These are phyloP conservation scores for Caradrina kadenii DNA, from an alignment of 2,888 invertebrate species.

Conservation along the genomic window DNA sequence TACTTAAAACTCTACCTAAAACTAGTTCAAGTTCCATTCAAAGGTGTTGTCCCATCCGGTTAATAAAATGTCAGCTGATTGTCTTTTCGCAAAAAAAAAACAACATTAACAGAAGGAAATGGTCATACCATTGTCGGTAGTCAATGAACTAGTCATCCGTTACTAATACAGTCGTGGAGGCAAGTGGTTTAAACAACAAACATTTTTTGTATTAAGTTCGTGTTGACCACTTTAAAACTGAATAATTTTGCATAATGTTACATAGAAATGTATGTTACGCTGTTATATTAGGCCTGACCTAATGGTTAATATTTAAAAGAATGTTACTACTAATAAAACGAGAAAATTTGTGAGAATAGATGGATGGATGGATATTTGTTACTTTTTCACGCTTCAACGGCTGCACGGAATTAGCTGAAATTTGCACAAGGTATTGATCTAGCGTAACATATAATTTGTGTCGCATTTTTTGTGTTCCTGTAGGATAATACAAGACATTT, in stretches of 20 bases:
- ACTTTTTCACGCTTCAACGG: no score
- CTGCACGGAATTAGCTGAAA: no score
- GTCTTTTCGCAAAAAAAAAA: constrained; percentile 21
- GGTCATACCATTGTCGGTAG: constrained; percentile 23
- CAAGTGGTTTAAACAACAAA: not conserved
- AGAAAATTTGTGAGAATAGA: no score
- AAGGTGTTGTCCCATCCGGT: not conserved
- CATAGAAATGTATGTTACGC: not conserved
- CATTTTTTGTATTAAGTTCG: not conserved
- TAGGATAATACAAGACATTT: no score
- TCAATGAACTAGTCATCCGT: constrained; percentile 30
- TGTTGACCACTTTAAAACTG: constrained; percentile 17
- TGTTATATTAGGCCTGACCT: not conserved
- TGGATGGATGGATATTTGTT: no score
- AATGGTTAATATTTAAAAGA: not conserved
- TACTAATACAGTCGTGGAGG: constrained; percentile 17
- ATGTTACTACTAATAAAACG: no score
- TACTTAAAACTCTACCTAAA: not conserved
- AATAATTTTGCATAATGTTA: constrained; percentile 14
- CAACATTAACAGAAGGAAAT: constrained; percentile 13
- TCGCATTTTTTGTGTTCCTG: no score
- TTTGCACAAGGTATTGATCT: no score
- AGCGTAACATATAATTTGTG: no score
- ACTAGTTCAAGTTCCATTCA: not conserved
- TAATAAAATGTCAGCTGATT: constrained; percentile 12